Conservation (phyloP, 2,113 vertebrate genomes). For the Pedionomus torquatus region DNA sequence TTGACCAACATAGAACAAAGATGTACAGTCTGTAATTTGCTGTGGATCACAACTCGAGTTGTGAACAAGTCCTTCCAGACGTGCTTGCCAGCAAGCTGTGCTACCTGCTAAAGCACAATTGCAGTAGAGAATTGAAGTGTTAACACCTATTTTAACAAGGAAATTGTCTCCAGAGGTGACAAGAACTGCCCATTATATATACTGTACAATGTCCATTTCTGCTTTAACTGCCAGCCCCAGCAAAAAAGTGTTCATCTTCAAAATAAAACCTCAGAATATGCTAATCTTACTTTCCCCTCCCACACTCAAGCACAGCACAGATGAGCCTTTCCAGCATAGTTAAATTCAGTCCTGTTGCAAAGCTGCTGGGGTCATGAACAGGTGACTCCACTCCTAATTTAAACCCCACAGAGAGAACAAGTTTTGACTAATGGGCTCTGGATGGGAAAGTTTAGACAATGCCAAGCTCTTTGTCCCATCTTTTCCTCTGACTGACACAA, state of each 20-base stretch:
- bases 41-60: not conserved
- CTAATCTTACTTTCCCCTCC: not conserved
- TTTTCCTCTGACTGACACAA: constrained; percentile 6
- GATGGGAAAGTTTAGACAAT: not conserved
- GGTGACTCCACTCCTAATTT: constrained; percentile 21
- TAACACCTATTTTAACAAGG: not conserved
- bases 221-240: not conserved
- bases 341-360: not conserved
- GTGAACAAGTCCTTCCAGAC: not conserved
- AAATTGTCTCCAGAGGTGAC: not conserved
- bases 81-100: not conserved
- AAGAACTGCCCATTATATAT: not conserved
- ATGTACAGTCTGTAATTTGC: not conserved
- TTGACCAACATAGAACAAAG: not conserved
- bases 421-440: constrained; percentile 16
- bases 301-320: not conserved
- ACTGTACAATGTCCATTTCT: not conserved
- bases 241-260: not conserved
- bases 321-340: not conserved
- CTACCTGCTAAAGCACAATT: not conserved
- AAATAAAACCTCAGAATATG: not conserved
- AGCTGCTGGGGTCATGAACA: constrained; percentile 21
- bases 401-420: constrained; percentile 11
- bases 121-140: not conserved
- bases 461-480: constrained; percentile 1